phyloP scores from a whole-genome alignment of 2,888 invertebrate species.

The Merodon equestris region DNA sequence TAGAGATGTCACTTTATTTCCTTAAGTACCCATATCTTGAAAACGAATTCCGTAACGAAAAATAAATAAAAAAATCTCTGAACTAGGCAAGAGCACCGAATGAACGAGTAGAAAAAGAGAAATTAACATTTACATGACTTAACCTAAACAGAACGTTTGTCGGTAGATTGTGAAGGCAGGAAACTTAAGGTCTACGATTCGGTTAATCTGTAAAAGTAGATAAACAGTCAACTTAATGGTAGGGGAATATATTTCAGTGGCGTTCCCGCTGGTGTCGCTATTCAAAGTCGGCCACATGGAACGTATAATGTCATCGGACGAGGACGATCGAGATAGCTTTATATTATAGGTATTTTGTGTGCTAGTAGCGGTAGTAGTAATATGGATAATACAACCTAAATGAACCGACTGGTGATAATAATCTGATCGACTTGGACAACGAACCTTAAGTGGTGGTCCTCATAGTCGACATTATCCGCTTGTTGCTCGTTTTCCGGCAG shows the following conservation, averaged over 20 bases:
- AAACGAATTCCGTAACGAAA: no score
- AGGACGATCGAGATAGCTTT: no score
- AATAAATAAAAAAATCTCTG: no score
- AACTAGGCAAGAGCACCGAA: neutral
- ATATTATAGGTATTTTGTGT: conserved; percentile 66
- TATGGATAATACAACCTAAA: conserved; percentile 78
- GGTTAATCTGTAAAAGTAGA: conserved; percentile 27
- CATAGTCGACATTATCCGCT: conserved; percentile 77
- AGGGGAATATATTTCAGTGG: no score
- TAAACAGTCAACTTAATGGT: conserved; percentile 29
- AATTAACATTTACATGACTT: conserved; percentile 26
- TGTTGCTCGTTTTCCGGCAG: conserved; percentile 80
- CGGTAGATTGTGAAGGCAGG: neutral
- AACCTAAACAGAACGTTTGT: conserved; percentile 28
- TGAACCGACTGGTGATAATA: conserved; percentile 75
- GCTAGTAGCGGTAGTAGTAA: conserved; percentile 77
- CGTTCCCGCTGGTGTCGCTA: conserved; percentile 33
- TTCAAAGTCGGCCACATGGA: no score
- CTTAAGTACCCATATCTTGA: no score
- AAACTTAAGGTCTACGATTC: conserved; percentile 43
- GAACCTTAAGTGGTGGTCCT: conserved; percentile 78
- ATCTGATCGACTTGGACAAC: conserved; percentile 77
- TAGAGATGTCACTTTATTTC: no score
- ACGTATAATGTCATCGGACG: no score
- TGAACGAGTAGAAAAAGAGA: neutral